A percentile compares a stretch with the other conserved stretches of the same genome.
Conservation (phyloP, 2,888 invertebrate genomes). For the Dryomyza anilis region DNA sequence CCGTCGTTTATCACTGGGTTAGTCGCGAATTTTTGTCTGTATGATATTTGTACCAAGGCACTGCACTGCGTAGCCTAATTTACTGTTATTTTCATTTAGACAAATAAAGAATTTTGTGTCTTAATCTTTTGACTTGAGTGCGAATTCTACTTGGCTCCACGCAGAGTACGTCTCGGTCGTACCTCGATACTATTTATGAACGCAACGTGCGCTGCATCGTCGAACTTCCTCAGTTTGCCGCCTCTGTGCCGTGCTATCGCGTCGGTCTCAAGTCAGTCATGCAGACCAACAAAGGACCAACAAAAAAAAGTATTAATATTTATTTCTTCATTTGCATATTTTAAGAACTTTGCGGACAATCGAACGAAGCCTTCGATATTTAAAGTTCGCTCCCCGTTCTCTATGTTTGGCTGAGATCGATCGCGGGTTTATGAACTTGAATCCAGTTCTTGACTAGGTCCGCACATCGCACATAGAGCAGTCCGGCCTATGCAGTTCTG, state of each 20-base stretch:
- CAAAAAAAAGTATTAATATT: conserved; percentile 58
- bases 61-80: conserved; percentile 57
- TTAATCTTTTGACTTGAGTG: conserved; percentile 57
- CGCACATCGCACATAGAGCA: conserved; percentile 10
- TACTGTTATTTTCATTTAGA: conserved; percentile 61
- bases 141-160: conserved; percentile 29
- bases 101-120: conserved; percentile 62
- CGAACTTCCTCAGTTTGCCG: too few species aligned
- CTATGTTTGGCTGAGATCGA: neutral
- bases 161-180: too few species aligned
- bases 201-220: conserved; percentile 41
- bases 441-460: conserved; percentile 18
- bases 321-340: conserved; percentile 63
- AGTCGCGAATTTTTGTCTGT: too few species aligned
- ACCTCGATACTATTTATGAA: conserved; percentile 52
- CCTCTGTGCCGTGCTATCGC: too few species aligned
- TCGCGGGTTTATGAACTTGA: conserved; percentile 26
- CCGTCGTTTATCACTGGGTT: too few species aligned
- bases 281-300: too few species aligned
- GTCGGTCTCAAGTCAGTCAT: too few species aligned
- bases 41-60: too few species aligned
- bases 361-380: conserved; percentile 39
- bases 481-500: neutral
- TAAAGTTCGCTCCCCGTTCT: neutral
- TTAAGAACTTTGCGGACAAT: conserved; percentile 53